phyloP scores from a whole-genome alignment of 2,113 vertebrate genomes.

The Hystrix cristata region DNA sequence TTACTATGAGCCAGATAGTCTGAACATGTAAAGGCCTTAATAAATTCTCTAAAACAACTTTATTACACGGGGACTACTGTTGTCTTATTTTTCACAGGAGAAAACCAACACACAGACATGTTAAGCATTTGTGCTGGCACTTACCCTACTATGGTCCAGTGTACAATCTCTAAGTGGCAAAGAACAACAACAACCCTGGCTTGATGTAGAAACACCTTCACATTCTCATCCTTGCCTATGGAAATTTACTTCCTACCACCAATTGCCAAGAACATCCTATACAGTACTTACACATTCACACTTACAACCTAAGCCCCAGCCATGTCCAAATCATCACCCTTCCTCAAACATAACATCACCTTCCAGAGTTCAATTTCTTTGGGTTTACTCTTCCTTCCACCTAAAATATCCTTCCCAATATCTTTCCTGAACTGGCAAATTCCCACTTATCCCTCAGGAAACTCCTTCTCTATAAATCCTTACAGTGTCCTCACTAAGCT shows the following conservation, averaged over 20 bases:
- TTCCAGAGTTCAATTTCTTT: neutral
- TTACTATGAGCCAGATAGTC: neutral
- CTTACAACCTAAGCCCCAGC: too few species aligned
- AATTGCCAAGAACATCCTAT: neutral
- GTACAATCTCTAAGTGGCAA: neutral
- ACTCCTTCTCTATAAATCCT: neutral
- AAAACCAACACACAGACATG: neutral
- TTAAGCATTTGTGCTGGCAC: neutral
- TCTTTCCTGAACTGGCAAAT: neutral
- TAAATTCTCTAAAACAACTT: neutral
- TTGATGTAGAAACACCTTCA: neutral
- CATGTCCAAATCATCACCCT: neutral
- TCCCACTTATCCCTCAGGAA: neutral
- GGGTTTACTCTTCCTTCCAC: neutral
- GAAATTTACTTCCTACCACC: neutral
- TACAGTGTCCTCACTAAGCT: neutral
- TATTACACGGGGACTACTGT: fast-evolving
- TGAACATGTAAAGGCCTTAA: neutral
- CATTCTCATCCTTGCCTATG: fast-evolving
- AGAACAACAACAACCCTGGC: neutral
- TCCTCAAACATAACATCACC: neutral
- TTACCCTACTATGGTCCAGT: fast-evolving
- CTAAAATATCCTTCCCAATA: neutral
- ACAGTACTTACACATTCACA: too few species aligned
- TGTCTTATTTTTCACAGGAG: neutral